Evolutionary conservation across 2,888 invertebrate genomes (phyloP).

Genomic region (Galeruca laticollis): DNA sequence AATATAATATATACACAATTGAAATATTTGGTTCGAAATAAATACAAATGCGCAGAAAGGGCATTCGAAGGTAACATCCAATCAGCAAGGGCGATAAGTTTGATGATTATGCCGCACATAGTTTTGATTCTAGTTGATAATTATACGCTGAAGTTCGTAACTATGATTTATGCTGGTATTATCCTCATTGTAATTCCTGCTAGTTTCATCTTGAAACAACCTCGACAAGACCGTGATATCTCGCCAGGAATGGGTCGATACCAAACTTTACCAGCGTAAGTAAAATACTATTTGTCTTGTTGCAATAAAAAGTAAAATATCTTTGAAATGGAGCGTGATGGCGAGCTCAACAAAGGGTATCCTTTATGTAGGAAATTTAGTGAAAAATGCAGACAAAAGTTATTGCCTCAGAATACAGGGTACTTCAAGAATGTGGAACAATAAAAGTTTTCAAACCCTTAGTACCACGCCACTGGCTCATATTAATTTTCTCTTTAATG

Average conservation of each 20-base stretch:
- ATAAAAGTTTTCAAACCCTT: too few relatives aligned
- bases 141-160: slow-evolving; percentile 43
- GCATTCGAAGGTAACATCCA: slow-evolving; percentile 48
- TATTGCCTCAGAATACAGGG: too few relatives aligned
- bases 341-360: too few relatives aligned
- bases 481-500: too few relatives aligned
- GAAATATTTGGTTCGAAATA: slow-evolving; percentile 45
- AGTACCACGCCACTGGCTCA: too few relatives aligned
- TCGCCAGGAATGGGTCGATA: slow-evolving; percentile 46
- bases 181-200: slow-evolving; percentile 53
- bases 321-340: too few relatives aligned
- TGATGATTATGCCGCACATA: slow-evolving; percentile 52
- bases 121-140: slow-evolving; percentile 43
- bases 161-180: slow-evolving; percentile 49
- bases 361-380: too few relatives aligned
- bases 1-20: slow-evolving; percentile 50
- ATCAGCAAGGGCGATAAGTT: slow-evolving; percentile 48
- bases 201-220: slow-evolving; percentile 44
- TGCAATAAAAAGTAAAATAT: too few relatives aligned
- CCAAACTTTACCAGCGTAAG: slow-evolving; percentile 49
- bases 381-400: too few relatives aligned
- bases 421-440: too few relatives aligned
- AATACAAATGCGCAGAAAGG: slow-evolving; percentile 47
- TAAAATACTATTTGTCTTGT: slow-evolving; percentile 14
- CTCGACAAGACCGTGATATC: slow-evolving; percentile 5